Base-by-base conservation (phyloP, 1,140 invertebrate genomes). In the Drosophila paulistorum region DNA sequence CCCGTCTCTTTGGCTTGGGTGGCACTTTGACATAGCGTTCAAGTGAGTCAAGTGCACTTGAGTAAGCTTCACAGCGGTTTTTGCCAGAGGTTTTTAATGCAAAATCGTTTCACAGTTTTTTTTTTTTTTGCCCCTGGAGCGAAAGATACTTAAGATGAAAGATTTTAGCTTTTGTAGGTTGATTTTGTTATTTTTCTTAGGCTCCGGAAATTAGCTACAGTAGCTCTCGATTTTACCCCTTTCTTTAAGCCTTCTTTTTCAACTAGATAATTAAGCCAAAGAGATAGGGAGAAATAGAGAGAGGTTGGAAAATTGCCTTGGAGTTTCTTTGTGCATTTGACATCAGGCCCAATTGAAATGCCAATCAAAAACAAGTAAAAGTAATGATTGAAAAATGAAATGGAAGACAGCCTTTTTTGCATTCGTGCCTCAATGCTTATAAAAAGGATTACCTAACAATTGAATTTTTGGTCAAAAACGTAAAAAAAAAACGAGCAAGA, bases 341-440 rank as follows among this genome's bases (percentile, higher is more conserved):
- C 83, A 89, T 74, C 68, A 74, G 69, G 61, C 63, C 60, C 70
- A 63, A 80, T 89, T 89, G 84, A 75, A 71, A 66, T 83, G 83
- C 68, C 83, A 89, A 65, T 76, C 65, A 66, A 77, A 81, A 62
- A 30, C 48, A 41, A 41, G 61, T 17, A 33, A 30, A 60, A 45
- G 23, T 51, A 9, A 23, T 23, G 45, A 51, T 51, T 51, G 45
- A 23, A 51, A 51, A 51, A 23, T 51, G 45, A 23, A 14, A 23
- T 33, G 41, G 65, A 13, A 13, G 37, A 39, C 3, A 39, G 3
- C 20, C 60, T 41, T 35, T 58, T 81, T 77, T 57, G 69, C 68
- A 77, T 83, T 84, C 84, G 84, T 89, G 84, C 73, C 63, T 61
- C 45, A 68, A 65, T 71, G 80, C 39, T 54, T 69, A 71, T 61